Percentiles rank a stretch among this genome's conserved stretches.
These are phyloP conservation scores for Neostethus bicornis DNA, from an alignment of 2,797 vertebrate genomes.

Conservation along the genomic window DNA sequence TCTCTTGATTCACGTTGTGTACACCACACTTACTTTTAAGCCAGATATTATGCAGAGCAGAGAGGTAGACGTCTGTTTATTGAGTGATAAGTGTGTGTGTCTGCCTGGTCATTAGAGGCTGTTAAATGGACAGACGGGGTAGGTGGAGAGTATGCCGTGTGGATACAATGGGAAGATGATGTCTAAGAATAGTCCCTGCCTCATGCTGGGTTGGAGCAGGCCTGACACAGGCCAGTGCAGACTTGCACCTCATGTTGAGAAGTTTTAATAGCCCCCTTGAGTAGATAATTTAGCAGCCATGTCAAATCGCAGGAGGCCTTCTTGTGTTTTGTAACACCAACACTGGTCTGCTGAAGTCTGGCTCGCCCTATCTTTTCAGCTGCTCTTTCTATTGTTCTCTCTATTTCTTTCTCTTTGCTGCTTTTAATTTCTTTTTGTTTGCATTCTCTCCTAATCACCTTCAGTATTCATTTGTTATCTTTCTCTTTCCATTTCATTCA, in stretches of 20 bases:
- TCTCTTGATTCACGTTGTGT: slow-evolving; percentile 54
- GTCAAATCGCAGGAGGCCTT: slow-evolving; percentile 58
- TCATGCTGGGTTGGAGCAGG: slow-evolving; percentile 36
- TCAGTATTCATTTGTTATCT: slow-evolving; percentile 30
- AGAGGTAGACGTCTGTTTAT: slow-evolving; percentile 52
- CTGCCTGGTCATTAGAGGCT: slow-evolving; percentile 36
- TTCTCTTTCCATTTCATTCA: slow-evolving; percentile 34
- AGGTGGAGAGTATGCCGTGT: slow-evolving; percentile 27
- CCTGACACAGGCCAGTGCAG: slow-evolving; percentile 47
- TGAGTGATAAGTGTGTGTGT: slow-evolving; percentile 61
- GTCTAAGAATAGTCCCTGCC: slow-evolving; percentile 66
- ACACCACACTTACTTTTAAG: slow-evolving; percentile 51
- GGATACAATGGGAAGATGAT: slow-evolving; percentile 38
- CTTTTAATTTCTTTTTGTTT: too few relatives aligned
- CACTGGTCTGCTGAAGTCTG: slow-evolving; percentile 6
- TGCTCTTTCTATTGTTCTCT: slow-evolving; percentile 1
- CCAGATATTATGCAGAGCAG: slow-evolving; percentile 43
- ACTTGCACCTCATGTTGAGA: slow-evolving; percentile 54
- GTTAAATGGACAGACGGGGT: slow-evolving; percentile 54
- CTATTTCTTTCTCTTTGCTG: slow-evolving; percentile 2
- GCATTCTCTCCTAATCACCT: slow-evolving; percentile 29
- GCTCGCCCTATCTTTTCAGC: slow-evolving; percentile 15
- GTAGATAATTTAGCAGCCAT: slow-evolving; percentile 61
- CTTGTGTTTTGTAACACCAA: slow-evolving; percentile 49
- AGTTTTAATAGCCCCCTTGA: slow-evolving; percentile 56